Base-by-base conservation (phyloP, 2,888 invertebrate genomes). In the Ethmia dodecea region DNA sequence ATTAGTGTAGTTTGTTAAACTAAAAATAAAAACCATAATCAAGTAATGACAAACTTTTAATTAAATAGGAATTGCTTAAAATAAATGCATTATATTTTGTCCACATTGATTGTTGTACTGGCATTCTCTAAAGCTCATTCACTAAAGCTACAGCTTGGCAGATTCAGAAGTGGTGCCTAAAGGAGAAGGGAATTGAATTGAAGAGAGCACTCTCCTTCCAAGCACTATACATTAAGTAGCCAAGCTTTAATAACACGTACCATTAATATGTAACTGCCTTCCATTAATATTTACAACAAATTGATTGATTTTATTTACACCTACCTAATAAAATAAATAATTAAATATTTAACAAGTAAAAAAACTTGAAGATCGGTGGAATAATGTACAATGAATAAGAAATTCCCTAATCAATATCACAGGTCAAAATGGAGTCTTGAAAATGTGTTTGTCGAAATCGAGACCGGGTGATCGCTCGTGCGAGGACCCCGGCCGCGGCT, bases 361-460 rank as follows among this genome's bases (percentile, higher is more conserved):
- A 57, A 45, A 44, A 45, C 47, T 49, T 44, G 55, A 52, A 55
- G 47, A 48, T 79, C 80, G 81, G 81, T 80, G 81, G 79, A 77
- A 60, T 64, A 58, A 62, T 60, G 46, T 62, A 67, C 57, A 62
- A 29, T 9, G 29, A 20, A 40, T 37, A 37, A 37, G 42, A 45
- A 47, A 51, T 45, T 35, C 41, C 52, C 69, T 75, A 78, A 76
- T 80, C 72, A 72, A 76, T 84, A 86, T 84, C 72, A 73, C 84
- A 86, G 83, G 65, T 81, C 55, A 83, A 54, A 86, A 77, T 52
- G 77, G 70, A 70, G 84, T 83, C 68, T 81, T 83, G 56, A 76
- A 75, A 44, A 69, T 47, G 59, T 76, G 73, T 45, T 60, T 60
- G 33, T 74, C 70, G 42, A 71, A 54, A 48, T 68, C 56, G 28